Evolutionary conservation across 2,797 vertebrate species (phyloP).

Genomic region (Labroides dimidiatus): DNA sequence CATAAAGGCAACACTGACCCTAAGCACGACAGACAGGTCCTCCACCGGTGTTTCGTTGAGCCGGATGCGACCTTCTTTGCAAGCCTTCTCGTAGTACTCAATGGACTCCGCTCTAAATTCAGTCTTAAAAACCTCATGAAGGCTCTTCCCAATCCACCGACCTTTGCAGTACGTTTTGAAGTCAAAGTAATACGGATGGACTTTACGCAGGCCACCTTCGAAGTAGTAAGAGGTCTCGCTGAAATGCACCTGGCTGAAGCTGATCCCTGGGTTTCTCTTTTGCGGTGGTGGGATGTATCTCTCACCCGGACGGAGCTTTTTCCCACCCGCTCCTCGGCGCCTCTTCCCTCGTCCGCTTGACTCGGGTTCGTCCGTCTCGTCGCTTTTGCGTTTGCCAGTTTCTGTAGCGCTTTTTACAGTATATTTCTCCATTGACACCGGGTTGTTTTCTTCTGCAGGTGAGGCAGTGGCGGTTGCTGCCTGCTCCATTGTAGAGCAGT

Average conservation of each 20-base stretch:
- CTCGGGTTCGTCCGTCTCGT: slow-evolving; percentile 50
- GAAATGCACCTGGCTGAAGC: slow-evolving; percentile 92
- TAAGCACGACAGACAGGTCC: slow-evolving; percentile 89
- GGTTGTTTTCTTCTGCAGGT: slow-evolving; percentile 6
- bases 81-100: slow-evolving; percentile 89
- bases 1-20: slow-evolving; percentile 80
- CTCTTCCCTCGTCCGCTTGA: slow-evolving; percentile 63
- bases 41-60: slow-evolving; percentile 89
- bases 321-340: slow-evolving; percentile 75
- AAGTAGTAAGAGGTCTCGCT: slow-evolving; percentile 93
- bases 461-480: background rate
- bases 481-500: slow-evolving; percentile 47
- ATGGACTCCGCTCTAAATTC: slow-evolving; percentile 93
- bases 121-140: slow-evolving; percentile 89
- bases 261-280: slow-evolving; percentile 88
- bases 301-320: slow-evolving; percentile 79
- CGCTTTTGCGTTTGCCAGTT: slow-evolving; percentile 73
- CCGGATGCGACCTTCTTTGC: slow-evolving; percentile 88
- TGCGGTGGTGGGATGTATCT: slow-evolving; percentile 92
- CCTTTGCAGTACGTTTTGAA: slow-evolving; percentile 97
- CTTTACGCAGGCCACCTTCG: slow-evolving; percentile 94
- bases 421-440: slow-evolving; percentile 12
- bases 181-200: slow-evolving; percentile 93
- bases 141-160: slow-evolving; percentile 93
- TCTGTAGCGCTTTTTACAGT: slow-evolving; percentile 1